A percentile compares a stretch with the other conserved stretches of the same genome.
These are phyloP conservation scores for Pantelozetes paolii DNA, from an alignment of 2,888 invertebrate genomes.

Conservation along the genomic window DNA sequence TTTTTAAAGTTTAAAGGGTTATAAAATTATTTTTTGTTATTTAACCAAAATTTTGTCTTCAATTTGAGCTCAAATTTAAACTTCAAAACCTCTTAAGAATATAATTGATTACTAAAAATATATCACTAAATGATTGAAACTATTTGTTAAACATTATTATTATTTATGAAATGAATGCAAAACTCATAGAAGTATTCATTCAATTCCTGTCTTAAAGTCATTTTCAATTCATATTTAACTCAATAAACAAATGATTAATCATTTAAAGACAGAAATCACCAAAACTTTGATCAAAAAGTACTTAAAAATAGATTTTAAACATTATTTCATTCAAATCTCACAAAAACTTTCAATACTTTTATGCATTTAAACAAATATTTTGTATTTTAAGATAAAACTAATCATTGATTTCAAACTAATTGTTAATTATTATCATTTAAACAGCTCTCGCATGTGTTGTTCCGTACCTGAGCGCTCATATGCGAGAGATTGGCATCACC, in stretches of 20 bases:
- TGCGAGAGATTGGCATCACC: slow-evolving; percentile 68
- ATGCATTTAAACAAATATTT: too few species aligned
- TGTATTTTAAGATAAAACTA: too few species aligned
- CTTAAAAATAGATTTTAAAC: too few species aligned
- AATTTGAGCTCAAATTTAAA: not conserved
- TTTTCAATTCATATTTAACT: too few species aligned
- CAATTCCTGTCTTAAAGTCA: too few species aligned
- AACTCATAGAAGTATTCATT: too few species aligned
- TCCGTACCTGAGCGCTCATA: slow-evolving; percentile 74
- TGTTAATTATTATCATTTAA: slow-evolving; percentile 8
- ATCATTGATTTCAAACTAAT: not conserved
- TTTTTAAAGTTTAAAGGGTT: not conserved
- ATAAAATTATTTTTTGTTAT: not conserved
- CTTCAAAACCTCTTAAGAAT: not conserved
- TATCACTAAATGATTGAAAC: not conserved
- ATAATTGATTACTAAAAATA: not conserved
- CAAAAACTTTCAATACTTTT: too few species aligned
- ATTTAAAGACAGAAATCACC: too few species aligned
- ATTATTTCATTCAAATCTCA: too few species aligned
- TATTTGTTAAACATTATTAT: not conserved
- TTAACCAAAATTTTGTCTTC: not conserved
- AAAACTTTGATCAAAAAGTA: too few species aligned
- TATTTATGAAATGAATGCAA: too few species aligned
- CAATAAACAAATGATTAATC: too few species aligned
- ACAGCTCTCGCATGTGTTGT: slow-evolving; percentile 75